phyloP scores from a whole-genome alignment of 1,140 invertebrate genomes.

The Arion vulgaris region DNA sequence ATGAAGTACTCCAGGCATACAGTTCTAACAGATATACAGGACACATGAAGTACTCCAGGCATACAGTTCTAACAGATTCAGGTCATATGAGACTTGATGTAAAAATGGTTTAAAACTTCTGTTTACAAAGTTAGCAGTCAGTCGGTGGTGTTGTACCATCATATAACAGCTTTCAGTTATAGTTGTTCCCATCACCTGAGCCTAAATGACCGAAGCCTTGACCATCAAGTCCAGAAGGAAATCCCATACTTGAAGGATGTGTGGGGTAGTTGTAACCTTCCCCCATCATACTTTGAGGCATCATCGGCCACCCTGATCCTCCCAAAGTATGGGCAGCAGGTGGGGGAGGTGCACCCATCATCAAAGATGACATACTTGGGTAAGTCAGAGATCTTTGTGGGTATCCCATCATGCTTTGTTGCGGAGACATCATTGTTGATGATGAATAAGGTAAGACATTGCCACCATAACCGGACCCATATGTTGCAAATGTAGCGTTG shows the following conservation, averaged over 20 bases:
- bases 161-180: too few species aligned
- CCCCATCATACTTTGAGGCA: conserved; percentile 24
- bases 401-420: conserved; percentile 33
- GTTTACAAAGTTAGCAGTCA: too few species aligned
- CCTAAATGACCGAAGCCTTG: conserved; percentile 24
- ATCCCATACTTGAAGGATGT: conserved; percentile 26
- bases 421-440: conserved; percentile 1
- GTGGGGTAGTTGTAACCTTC: conserved; percentile 22
- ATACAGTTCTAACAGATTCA: too few species aligned
- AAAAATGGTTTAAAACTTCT: too few species aligned
- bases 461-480: conserved; percentile 18
- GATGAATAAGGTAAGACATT: conserved; percentile 14
- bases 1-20: too few species aligned
- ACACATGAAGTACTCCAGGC: too few species aligned
- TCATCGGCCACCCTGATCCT: conserved; percentile 25
- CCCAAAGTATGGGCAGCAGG: background rate
- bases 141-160: too few species aligned
- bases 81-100: too few species aligned
- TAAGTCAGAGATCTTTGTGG: conserved; percentile 21
- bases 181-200: background rate
- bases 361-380: conserved; percentile 33
- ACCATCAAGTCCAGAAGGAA: conserved; percentile 16
- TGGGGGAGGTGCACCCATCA: background rate
- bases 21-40: too few species aligned
- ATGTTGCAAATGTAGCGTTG: conserved; percentile 18